These are phyloP conservation scores for Petrosia ficiformis DNA, from an alignment of 37 sponge, comb jelly and placozoan genomes.

Conservation along the genomic window DNA sequence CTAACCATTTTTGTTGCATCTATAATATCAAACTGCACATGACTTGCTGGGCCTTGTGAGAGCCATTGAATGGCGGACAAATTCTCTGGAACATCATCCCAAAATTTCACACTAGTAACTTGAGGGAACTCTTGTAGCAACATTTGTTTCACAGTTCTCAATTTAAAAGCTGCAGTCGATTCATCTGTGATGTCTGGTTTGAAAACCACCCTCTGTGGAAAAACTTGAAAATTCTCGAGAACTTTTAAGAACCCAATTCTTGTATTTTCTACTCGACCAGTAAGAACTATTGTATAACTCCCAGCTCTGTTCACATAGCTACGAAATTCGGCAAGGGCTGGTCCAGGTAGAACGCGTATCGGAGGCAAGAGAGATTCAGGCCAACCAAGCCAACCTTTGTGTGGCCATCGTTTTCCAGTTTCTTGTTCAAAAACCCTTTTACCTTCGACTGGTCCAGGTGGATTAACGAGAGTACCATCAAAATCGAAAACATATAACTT, in stretches of 20 bases:
- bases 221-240: slow-evolving; percentile 40
- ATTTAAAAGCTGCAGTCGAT: slow-evolving; percentile 57
- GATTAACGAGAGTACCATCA: slow-evolving; percentile 80
- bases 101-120: slow-evolving; percentile 54
- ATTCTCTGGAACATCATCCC: slow-evolving; percentile 76
- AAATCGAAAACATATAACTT: slow-evolving; percentile 84
- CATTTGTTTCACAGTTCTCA: slow-evolving; percentile 23
- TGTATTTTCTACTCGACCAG: slow-evolving; percentile 52
- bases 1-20: slow-evolving; percentile 43
- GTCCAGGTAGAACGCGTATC: slow-evolving; percentile 60
- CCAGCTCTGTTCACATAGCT: slow-evolving; percentile 43
- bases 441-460: slow-evolving; percentile 63
- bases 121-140: slow-evolving; percentile 47
- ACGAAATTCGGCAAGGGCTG: slow-evolving; percentile 64
- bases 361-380: slow-evolving; percentile 82
- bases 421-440: slow-evolving; percentile 47
- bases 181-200: slow-evolving; percentile 47
- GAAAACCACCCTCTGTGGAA: slow-evolving; percentile 47
- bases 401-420: slow-evolving; percentile 70
- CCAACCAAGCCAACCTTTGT: slow-evolving; percentile 58
- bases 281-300: slow-evolving; percentile 64
- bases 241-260: slow-evolving; percentile 31
- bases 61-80: slow-evolving; percentile 49
- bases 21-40: slow-evolving; percentile 63
- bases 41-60: background rate